Percentiles rank a stretch among this genome's conserved stretches.
phyloP scores from a whole-genome alignment of 2,797 vertebrate species.

The Semotilus atromaculatus region DNA sequence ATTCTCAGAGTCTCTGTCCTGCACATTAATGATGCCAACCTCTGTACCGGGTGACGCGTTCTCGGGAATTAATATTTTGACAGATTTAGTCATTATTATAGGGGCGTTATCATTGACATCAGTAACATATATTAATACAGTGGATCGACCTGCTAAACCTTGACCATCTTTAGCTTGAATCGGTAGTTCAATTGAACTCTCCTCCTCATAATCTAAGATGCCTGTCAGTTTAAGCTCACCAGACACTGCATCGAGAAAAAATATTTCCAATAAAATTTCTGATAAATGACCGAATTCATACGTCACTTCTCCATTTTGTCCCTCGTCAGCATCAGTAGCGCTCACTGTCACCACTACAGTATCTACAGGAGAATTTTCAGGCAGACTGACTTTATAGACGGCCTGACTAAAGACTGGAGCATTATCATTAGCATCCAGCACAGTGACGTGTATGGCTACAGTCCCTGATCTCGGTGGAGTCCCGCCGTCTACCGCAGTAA shows the following conservation, averaged over 20 bases:
- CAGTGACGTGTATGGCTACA: conserved; percentile 53
- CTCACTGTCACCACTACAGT: conserved; percentile 58
- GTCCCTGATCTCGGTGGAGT: conserved; percentile 53
- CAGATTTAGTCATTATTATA: neutral
- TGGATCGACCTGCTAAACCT: neutral
- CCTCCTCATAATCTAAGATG: neutral
- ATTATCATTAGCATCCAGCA: conserved; percentile 8
- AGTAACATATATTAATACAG: conserved; percentile 65
- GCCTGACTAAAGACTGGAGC: conserved; percentile 60
- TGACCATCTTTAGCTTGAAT: neutral
- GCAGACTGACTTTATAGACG: conserved; percentile 67
- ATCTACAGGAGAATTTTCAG: conserved; percentile 68
- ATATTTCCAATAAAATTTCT: neutral
- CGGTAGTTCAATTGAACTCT: neutral
- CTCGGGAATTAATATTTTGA: conserved; percentile 50
- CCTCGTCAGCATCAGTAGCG: conserved; percentile 61
- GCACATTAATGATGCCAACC: conserved; percentile 64
- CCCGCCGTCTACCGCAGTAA: conserved; percentile 67
- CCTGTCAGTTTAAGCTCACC: neutral
- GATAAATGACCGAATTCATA: conserved; percentile 65
- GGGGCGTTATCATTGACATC: conserved; percentile 76
- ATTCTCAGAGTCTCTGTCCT: conserved; percentile 63
- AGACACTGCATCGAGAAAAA: neutral
- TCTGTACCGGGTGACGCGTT: conserved; percentile 56
- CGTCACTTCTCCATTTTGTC: conserved; percentile 67